Evolutionary conservation across 2,888 invertebrate species (phyloP).

Genomic region (Agrotis puta): DNA sequence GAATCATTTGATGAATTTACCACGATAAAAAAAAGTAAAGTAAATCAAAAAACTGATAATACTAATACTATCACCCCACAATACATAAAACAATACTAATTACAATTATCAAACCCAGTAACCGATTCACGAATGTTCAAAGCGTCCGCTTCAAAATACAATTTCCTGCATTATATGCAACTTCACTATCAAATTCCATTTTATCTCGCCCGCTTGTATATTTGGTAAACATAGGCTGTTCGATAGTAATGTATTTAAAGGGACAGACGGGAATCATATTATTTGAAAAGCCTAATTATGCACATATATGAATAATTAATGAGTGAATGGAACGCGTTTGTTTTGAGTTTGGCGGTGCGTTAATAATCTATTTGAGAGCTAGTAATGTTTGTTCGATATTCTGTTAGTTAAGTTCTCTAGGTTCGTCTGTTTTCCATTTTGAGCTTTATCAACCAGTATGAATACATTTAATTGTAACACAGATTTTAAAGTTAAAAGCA

Average conservation of each 20-base stretch:
- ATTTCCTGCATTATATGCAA: conserved; percentile 44
- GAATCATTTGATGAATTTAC: no score
- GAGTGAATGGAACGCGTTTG: conserved; percentile 19
- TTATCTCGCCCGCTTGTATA: conserved; percentile 27
- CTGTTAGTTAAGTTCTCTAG: background rate
- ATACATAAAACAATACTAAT: conserved; percentile 42
- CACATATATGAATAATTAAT: conserved; percentile 61
- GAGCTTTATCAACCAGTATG: background rate
- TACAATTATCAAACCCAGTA: conserved; percentile 28
- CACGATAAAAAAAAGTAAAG: no score
- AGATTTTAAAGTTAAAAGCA: no score
- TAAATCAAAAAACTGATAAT: conserved; percentile 18
- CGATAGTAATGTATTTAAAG: conserved; percentile 35
- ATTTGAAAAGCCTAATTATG: conserved; percentile 61
- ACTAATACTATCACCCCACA: background rate
- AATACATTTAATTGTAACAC: no score
- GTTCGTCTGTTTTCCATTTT: conserved; percentile 2
- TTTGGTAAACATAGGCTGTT: conserved; percentile 30
- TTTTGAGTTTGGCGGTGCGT: conserved; percentile 35
- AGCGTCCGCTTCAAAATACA: conserved; percentile 32
- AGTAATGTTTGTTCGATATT: conserved; percentile 9
- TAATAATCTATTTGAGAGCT: conserved; percentile 27
- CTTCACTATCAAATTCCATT: conserved; percentile 47
- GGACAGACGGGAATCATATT: conserved; percentile 47
- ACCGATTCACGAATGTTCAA: conserved; percentile 35